phyloP scores from a whole-genome alignment of 2,113 vertebrate species.

The Mormoops blainvillei region DNA sequence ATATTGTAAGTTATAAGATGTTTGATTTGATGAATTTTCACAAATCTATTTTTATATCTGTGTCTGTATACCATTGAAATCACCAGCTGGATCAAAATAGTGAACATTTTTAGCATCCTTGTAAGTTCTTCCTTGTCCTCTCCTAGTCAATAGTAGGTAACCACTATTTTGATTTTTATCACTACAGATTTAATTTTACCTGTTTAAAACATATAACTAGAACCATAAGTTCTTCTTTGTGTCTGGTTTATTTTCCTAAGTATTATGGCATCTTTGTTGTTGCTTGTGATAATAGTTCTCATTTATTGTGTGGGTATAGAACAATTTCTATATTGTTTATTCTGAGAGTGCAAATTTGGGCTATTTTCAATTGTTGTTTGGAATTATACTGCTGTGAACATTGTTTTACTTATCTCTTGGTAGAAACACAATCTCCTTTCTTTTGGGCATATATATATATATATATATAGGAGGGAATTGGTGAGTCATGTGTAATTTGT shows the following conservation, averaged over 20 bases:
- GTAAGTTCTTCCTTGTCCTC: background rate
- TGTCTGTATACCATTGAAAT: background rate
- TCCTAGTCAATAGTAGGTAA: background rate
- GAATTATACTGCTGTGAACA: background rate
- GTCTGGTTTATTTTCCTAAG: background rate
- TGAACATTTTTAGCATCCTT: background rate
- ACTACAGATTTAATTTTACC: background rate
- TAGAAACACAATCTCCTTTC: background rate
- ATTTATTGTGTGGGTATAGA: background rate
- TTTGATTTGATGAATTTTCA: background rate
- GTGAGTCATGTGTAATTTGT: background rate
- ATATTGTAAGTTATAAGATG: background rate
- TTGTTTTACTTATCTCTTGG: background rate
- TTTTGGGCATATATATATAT: background rate
- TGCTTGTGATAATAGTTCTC: background rate
- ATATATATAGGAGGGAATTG: background rate
- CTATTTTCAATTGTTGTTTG: background rate
- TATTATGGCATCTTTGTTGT: background rate
- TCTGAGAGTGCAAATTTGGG: background rate
- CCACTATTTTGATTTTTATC: background rate
- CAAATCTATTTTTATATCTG: background rate
- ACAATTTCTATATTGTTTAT: background rate
- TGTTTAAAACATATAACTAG: background rate
- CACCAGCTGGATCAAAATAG: background rate
- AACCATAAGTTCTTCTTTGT: background rate